Conservation (phyloP, 2,888 invertebrate species). For the Colletes collaris region DNA sequence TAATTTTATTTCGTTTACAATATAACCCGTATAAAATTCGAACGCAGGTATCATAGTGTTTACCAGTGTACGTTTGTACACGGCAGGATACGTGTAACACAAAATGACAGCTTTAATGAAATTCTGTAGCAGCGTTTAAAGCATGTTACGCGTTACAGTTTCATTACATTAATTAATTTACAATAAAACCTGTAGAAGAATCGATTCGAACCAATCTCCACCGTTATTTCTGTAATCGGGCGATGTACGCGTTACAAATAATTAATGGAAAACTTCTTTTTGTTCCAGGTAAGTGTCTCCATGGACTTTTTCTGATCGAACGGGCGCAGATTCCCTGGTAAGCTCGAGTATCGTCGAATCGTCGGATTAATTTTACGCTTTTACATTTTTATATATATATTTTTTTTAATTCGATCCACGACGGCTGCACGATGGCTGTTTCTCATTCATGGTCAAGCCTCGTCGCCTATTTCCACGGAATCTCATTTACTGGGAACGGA, state of each 20-base stretch:
- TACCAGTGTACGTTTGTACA: no score
- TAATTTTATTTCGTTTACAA: no score
- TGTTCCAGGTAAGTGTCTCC: constrained; percentile 59
- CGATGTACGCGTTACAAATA: background rate
- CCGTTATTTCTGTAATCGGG: constrained; percentile 10
- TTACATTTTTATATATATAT: background rate
- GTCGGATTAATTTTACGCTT: background rate
- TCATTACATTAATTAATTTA: no score
- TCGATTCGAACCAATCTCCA: no score
- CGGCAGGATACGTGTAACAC: no score
- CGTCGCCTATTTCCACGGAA: constrained; percentile 48
- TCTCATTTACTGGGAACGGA: constrained; percentile 59
- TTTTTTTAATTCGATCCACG: background rate
- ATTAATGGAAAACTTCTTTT: constrained; percentile 14
- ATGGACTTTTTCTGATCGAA: background rate
- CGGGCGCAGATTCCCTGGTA: background rate
- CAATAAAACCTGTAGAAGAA: no score
- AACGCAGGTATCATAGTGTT: no score
- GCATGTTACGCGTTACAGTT: no score
- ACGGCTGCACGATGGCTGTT: background rate
- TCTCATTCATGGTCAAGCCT: constrained; percentile 34
- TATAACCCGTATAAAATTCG: no score
- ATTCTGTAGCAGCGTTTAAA: no score
- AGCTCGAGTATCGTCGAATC: constrained; percentile 1
- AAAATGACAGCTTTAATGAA: no score